A percentile compares a stretch with the other conserved stretches of the same genome.
Conservation (phyloP, 1,140 invertebrate species). For the Gonioctena quinquepunctata region DNA sequence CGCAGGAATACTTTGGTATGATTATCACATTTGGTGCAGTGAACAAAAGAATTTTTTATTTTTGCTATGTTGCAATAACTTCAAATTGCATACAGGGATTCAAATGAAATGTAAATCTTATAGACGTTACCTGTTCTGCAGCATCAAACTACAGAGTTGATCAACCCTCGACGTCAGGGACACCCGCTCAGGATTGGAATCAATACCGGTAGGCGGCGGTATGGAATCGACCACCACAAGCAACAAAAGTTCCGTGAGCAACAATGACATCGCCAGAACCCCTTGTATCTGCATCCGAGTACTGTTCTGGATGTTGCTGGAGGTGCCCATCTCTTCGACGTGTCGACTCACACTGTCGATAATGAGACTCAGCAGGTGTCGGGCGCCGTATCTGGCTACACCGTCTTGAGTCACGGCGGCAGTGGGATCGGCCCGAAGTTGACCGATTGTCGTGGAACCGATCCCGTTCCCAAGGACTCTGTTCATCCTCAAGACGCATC, state of each 20-base stretch:
- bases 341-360: conserved; percentile 47
- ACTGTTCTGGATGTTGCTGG: conserved; percentile 20
- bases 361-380: conserved; percentile 54
- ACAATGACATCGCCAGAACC: conserved; percentile 43
- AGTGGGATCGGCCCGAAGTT: conserved; percentile 29
- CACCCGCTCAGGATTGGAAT: conserved; percentile 45
- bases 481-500: conserved; percentile 41
- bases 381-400: conserved; percentile 41
- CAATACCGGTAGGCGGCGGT: conserved; percentile 42
- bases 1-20: too few relatives aligned
- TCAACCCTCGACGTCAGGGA: conserved; percentile 45
- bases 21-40: too few relatives aligned
- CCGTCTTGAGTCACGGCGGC: conserved; percentile 44
- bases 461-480: conserved; percentile 35
- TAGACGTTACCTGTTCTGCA: conserved; percentile 40
- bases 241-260: conserved; percentile 47
- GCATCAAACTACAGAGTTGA: conserved; percentile 46
- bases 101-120: too few relatives aligned
- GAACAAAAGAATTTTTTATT: too few relatives aligned
- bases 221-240: conserved; percentile 52
- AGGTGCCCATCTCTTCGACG: conserved; percentile 36
- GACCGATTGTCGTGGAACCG: neutral
- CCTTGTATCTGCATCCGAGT: conserved; percentile 37
- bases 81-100: too few relatives aligned
- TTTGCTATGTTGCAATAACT: too few relatives aligned